phyloP scores from a whole-genome alignment of 2,797 vertebrate genomes.

The Pipistrellus pipistrellus region DNA sequence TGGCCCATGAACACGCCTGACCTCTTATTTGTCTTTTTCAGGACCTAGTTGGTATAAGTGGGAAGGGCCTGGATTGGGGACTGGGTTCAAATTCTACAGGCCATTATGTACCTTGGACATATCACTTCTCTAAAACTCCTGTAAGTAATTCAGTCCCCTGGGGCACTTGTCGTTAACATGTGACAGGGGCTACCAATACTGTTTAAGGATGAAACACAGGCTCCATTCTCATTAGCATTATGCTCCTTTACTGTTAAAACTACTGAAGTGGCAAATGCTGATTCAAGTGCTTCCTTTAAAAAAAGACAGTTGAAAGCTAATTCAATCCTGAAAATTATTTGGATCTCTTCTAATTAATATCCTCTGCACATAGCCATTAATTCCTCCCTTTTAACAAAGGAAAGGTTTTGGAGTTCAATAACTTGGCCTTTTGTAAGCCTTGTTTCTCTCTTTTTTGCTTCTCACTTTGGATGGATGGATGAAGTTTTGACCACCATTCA shows the following conservation, averaged over 20 bases:
- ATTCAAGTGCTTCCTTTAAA: not conserved
- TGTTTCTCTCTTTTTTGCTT: not conserved
- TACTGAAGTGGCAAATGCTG: not conserved
- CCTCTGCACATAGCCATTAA: not conserved
- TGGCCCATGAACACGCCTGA: not conserved
- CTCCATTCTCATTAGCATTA: not conserved
- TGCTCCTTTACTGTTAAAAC: not conserved
- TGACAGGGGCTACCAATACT: not conserved
- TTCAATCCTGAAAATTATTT: conserved; percentile 24
- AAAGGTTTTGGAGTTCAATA: not conserved
- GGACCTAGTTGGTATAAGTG: not conserved
- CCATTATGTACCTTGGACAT: not conserved
- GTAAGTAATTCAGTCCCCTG: not conserved
- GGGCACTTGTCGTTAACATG: not conserved
- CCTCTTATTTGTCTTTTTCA: not conserved
- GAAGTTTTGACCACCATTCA: not conserved
- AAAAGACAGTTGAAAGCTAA: not conserved
- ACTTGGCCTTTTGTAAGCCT: not conserved
- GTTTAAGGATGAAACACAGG: not conserved
- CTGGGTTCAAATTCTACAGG: not conserved
- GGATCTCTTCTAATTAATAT: not conserved
- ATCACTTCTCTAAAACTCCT: not conserved
- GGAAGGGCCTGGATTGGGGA: not conserved
- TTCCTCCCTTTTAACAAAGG: not conserved
- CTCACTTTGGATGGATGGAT: not conserved